phyloP scores from a whole-genome alignment of 1,140 invertebrate species.

The Hesperophylax magnus region DNA sequence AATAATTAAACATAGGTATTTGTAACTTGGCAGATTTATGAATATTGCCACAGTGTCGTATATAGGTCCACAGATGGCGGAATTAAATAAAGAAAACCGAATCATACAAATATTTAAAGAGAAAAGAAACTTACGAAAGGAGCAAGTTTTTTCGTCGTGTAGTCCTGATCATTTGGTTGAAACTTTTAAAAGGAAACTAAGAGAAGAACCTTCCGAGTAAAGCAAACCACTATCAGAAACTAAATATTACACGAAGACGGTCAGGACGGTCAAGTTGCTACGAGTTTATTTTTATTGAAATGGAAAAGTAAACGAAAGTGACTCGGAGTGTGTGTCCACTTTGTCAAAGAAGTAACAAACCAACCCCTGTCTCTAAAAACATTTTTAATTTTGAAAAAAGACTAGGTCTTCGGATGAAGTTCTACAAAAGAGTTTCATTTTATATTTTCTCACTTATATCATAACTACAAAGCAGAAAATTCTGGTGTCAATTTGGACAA shows the following conservation, averaged over 20 bases:
- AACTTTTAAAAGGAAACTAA: not conserved
- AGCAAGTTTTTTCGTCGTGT: not conserved
- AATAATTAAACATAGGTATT: no score
- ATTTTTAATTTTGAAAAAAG: no score
- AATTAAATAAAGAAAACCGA: not conserved
- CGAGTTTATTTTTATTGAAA: slow-evolving; percentile 7
- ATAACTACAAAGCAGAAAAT: no score
- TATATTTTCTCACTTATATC: no score
- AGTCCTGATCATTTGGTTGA: not conserved
- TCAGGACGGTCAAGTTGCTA: not conserved
- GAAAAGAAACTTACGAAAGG: not conserved
- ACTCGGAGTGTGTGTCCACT: not conserved
- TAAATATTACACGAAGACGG: slow-evolving; percentile 4
- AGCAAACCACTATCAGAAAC: not conserved
- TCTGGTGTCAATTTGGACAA: no score
- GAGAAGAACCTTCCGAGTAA: not conserved
- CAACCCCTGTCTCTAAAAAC: no score
- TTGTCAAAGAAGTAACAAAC: no score
- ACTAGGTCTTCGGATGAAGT: no score
- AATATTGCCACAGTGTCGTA: no score
- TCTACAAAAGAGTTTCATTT: no score
- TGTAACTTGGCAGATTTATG: no score
- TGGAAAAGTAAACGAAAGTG: slow-evolving; percentile 5
- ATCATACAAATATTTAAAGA: not conserved
- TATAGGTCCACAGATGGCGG: not conserved